phyloP scores from a whole-genome alignment of 2,797 vertebrate genomes.

The Protosalanx chinensis region DNA sequence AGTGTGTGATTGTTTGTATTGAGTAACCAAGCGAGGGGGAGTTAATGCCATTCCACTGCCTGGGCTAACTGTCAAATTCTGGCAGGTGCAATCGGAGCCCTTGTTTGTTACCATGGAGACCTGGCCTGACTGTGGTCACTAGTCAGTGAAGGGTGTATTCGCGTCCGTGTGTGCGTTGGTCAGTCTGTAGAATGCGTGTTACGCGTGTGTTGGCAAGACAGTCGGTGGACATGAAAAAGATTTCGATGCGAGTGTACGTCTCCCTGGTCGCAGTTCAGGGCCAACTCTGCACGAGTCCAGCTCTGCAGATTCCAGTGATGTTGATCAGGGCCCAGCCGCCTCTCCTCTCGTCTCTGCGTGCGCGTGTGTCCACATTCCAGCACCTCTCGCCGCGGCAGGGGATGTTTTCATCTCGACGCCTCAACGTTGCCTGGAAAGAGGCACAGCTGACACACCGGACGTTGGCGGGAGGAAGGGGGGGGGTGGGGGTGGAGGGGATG shows the following conservation, averaged over 20 bases:
- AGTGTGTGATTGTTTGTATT: too few relatives aligned
- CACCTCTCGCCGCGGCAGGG: neutral
- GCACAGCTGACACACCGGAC: neutral
- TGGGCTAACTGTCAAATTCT: neutral
- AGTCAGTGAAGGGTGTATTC: neutral
- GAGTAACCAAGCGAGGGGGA: neutral
- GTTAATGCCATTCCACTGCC: neutral
- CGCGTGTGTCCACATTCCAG: neutral
- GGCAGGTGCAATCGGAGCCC: neutral
- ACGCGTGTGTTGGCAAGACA: neutral
- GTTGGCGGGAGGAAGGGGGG: neutral
- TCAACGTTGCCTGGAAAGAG: neutral
- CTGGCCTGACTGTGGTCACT: constrained; percentile 6
- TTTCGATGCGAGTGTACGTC: neutral
- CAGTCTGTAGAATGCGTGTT: neutral
- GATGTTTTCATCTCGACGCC: neutral
- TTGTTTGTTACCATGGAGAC: constrained; percentile 6
- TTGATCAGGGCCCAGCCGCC: neutral
- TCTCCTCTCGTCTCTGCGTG: neutral
- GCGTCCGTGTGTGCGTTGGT: neutral
- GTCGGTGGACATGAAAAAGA: neutral
- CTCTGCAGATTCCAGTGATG: neutral
- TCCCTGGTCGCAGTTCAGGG: neutral
- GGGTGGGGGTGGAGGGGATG: too few relatives aligned
- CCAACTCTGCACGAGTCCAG: constrained; percentile 6